phyloP scores from a whole-genome alignment of 1,140 invertebrate species.

The Calliphora vicina region DNA sequence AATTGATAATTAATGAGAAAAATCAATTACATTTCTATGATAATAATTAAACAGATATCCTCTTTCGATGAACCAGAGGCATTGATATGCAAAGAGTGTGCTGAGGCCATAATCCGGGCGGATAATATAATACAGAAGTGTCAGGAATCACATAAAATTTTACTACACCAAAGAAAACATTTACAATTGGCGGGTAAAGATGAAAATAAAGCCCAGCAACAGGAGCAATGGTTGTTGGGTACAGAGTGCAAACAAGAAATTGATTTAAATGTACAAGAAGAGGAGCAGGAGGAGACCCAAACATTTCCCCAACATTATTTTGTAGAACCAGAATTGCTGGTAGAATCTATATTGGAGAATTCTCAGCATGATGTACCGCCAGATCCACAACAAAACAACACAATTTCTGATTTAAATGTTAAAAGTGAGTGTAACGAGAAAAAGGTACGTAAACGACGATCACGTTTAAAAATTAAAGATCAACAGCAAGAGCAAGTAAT shows the following conservation, averaged over 20 bases:
- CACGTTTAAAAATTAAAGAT: neutral
- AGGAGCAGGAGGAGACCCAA: too few relatives aligned
- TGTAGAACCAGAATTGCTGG: neutral
- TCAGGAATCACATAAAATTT: constrained; percentile 2
- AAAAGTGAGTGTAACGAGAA: neutral
- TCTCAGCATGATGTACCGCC: too few relatives aligned
- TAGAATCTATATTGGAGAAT: neutral
- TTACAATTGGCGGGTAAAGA: neutral
- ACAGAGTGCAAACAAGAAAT: neutral
- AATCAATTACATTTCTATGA: neutral
- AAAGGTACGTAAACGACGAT: neutral
- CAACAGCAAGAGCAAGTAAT: neutral
- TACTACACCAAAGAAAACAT: neutral
- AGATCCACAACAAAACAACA: neutral
- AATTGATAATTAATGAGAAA: neutral
- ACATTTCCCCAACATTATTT: neutral
- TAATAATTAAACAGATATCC: neutral
- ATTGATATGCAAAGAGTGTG: neutral
- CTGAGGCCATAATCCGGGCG: neutral
- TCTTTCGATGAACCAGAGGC: neutral
- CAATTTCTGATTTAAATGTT: too few relatives aligned
- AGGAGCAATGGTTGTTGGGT: neutral
- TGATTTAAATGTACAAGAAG: neutral
- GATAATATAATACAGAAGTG: constrained; percentile 16
- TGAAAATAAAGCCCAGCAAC: neutral